Evolutionary conservation across 2,797 vertebrate species (phyloP), one percentile per base, ranked within the genome.

Genomic region (Danionella dracula): DNA sequence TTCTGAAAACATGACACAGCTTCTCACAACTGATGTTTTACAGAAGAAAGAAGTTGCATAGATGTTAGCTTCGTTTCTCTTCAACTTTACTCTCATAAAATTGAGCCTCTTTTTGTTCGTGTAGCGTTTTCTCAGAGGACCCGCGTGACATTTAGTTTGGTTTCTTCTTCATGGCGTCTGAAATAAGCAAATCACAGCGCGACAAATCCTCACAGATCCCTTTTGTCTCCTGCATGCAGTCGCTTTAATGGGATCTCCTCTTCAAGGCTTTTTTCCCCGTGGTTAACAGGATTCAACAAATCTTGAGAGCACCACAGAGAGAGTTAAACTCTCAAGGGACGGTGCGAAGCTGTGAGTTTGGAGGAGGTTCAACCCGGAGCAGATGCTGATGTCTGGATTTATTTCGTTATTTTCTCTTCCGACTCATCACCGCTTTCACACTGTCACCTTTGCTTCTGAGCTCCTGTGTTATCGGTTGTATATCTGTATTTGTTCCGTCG

Each of bases 241-340:
- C 41, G 21, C 29, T 53, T 60, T 70, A 64, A 74, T 70, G 49
- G 66, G 50, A 70, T 69, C 32, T 60, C 64, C 50, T 71, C 44
- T 64, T 49, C 17, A n/a, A 16, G 35, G 12, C 3, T n/a, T 21
- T 49, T 35, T 35, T 10, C 8, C 29, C 21, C 20, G 27, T 41
- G 20, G 29, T 48, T 74, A 75, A 71, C 73, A 49, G 68, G 68
- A 68, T 71, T 64, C 63, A 67, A 32, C 46, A 46, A 57, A 59
- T 62, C 68, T 51, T 46, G 57, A 56, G 37, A 67, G 27, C 23
- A 10, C 58, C 32, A 49, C 54, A 44, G 53, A 53, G 45, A 19
- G 50, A 40, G 32, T 34, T 55, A 27, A 44, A 48, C 56, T 73
- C 61, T 61, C 55, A 57, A 40, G 38, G 65, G 65, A 49, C 7